Evolutionary conservation across 2,797 vertebrate genomes (phyloP).

Genomic region (Rhinatrema bivittatum): DNA sequence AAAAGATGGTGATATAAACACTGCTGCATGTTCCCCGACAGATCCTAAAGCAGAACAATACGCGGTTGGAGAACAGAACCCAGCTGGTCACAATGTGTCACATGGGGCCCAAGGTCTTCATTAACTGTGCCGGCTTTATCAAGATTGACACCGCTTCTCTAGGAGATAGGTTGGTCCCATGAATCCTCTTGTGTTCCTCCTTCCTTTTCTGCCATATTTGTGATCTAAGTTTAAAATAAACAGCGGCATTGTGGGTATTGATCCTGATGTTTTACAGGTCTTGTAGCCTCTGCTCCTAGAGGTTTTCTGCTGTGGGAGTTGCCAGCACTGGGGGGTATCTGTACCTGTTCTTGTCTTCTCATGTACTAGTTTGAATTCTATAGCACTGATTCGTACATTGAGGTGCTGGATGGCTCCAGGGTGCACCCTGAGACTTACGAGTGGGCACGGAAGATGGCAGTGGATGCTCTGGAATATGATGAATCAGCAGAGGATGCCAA

Average conservation of each 20-base stretch:
- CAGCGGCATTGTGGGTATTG: too few species aligned
- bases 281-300: too few species aligned
- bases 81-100: slow-evolving; percentile 98
- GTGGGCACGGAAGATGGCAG: slow-evolving; percentile 98
- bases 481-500: slow-evolving; percentile 97
- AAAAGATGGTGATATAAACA: background rate
- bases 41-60: slow-evolving; percentile 98
- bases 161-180: slow-evolving; percentile 80
- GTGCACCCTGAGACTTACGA: slow-evolving; percentile 97
- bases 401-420: slow-evolving; percentile 93
- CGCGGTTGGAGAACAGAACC: slow-evolving; percentile 91
- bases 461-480: slow-evolving; percentile 95
- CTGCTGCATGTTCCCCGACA: slow-evolving; percentile 27
- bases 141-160: slow-evolving; percentile 96
- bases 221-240: too few species aligned
- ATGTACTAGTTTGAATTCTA: slow-evolving; percentile 3
- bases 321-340: too few species aligned
- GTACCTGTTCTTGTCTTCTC: too few species aligned
- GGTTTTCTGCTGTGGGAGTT: too few species aligned
- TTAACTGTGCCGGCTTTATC: slow-evolving; percentile 98
- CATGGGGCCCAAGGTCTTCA: slow-evolving; percentile 98
- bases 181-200: too few species aligned
- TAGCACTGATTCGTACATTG: slow-evolving; percentile 96
- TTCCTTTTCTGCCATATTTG: too few species aligned
- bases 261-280: too few species aligned